Conservation (phyloP, 2,797 vertebrate species). For the Psittacula derbiana region DNA sequence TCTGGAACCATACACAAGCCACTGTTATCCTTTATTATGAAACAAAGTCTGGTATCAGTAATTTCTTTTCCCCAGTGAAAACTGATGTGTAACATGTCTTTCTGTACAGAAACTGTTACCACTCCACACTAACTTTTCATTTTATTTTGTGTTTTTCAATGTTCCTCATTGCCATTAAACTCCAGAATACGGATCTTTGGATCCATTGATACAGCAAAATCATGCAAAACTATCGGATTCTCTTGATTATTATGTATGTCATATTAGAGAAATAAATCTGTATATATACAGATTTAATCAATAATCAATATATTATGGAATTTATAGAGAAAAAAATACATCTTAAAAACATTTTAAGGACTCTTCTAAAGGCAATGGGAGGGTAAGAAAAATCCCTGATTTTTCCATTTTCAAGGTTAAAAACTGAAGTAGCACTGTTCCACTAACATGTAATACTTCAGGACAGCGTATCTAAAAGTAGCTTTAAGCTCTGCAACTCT, state of each 20-base stretch:
- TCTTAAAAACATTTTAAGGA: not conserved
- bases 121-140: not conserved
- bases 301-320: not conserved
- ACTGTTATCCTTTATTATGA: not conserved
- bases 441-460: not conserved
- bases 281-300: not conserved
- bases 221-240: not conserved
- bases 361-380: not conserved
- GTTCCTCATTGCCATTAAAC: not conserved
- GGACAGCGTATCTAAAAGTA: not conserved
- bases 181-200: not conserved
- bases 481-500: not conserved
- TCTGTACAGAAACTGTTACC: not conserved
- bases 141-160: not conserved
- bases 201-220: not conserved
- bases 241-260: not conserved
- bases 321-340: not conserved
- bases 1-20: not conserved
- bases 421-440: not conserved
- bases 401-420: not conserved
- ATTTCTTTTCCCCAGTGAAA: not conserved
- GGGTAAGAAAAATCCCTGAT: not conserved
- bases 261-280: not conserved
- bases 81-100: not conserved
- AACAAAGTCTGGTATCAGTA: not conserved